These are phyloP conservation scores for Ailurus styani DNA, from an alignment of 2,113 vertebrate genomes.

Conservation along the genomic window DNA sequence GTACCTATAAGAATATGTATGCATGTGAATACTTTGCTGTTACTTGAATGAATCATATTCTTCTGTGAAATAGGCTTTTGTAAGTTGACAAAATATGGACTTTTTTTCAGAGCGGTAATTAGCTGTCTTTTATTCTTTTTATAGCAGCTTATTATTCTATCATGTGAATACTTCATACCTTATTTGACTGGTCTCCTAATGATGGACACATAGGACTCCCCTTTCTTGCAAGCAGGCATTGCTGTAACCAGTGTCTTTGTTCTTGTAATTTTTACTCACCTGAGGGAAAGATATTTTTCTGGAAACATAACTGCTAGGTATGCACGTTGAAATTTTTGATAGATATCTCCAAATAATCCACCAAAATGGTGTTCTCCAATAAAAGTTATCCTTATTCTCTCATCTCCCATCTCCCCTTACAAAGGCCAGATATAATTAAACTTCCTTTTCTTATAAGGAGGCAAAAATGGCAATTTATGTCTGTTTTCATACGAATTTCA, in stretches of 20 bases:
- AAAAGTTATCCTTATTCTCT: neutral
- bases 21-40: neutral
- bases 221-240: neutral
- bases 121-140: neutral
- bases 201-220: neutral
- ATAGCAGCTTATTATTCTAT: neutral
- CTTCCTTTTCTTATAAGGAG: neutral
- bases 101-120: neutral
- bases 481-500: neutral
- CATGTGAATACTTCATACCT: neutral
- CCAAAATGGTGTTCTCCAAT: neutral
- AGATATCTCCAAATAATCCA: neutral
- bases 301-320: neutral
- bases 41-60: neutral
- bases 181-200: neutral
- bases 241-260: neutral
- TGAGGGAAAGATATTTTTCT: neutral
- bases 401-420: neutral
- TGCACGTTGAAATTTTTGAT: neutral
- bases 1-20: neutral
- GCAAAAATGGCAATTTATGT: neutral
- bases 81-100: neutral
- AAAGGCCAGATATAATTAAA: neutral
- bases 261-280: neutral
- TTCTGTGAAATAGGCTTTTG: neutral